Percentiles rank a stretch among this genome's conserved stretches.
Evolutionary conservation across 2,113 vertebrate genomes (phyloP).

Genomic region (Amphilophus citrinellus): DNA sequence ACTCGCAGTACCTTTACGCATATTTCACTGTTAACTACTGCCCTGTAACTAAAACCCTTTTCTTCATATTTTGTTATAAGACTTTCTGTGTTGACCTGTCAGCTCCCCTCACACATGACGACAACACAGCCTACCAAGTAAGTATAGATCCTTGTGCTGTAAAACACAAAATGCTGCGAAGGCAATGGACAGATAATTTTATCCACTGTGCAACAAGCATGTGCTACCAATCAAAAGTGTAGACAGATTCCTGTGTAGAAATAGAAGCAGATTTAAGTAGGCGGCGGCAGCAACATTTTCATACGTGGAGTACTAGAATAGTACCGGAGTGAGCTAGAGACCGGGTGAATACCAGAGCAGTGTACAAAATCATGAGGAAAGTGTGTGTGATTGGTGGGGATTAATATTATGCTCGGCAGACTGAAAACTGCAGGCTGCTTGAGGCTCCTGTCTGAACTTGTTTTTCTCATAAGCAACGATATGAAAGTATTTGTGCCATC

Average conservation of each 20-base stretch:
- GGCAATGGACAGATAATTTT: conserved; percentile 20
- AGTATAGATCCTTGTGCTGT: background rate
- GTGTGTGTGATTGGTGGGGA: conserved; percentile 26
- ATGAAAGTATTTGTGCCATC: conserved; percentile 14
- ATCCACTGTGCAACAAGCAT: conserved; percentile 27
- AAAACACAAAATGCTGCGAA: background rate
- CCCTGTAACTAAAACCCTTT: background rate
- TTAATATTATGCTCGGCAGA: conserved; percentile 5
- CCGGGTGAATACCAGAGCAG: conserved; percentile 43
- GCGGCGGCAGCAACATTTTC: conserved; percentile 45
- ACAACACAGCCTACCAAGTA: background rate
- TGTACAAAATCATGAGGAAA: conserved; percentile 24
- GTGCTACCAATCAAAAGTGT: conserved; percentile 40
- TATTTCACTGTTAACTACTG: background rate
- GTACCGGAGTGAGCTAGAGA: conserved; percentile 41
- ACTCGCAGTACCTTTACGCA: background rate
- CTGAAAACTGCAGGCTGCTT: conserved; percentile 18
- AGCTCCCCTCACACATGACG: background rate
- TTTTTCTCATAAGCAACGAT: conserved; percentile 23
- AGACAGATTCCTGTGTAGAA: conserved; percentile 32
- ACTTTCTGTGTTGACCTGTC: background rate
- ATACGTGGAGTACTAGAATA: conserved; percentile 40
- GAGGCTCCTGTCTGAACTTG: conserved; percentile 48
- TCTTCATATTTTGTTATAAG: background rate
- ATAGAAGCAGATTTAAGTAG: conserved; percentile 41